phyloP scores from a whole-genome alignment of 1,140 invertebrate genomes.

The Procambarus virginalis region DNA sequence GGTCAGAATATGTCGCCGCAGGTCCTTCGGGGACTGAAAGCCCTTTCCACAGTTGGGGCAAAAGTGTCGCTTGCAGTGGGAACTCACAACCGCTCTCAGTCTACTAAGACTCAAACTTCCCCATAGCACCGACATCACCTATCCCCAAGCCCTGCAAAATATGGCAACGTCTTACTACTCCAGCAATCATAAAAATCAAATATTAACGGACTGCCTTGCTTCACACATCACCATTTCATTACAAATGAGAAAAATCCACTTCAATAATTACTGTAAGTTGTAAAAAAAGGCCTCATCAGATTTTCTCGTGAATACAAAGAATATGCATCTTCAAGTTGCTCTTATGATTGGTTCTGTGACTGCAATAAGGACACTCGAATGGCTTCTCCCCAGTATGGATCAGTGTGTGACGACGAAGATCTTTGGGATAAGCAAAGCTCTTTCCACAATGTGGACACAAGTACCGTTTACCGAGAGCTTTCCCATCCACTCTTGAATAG shows the following conservation, averaged over 20 bases:
- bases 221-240: slow-evolving; percentile 13
- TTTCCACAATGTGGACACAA: slow-evolving; percentile 30
- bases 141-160: slow-evolving; percentile 66
- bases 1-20: slow-evolving; percentile 57
- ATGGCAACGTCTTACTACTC: slow-evolving; percentile 62
- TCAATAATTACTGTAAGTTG: not conserved
- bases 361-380: slow-evolving; percentile 21
- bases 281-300: not conserved
- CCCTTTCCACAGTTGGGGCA: slow-evolving; percentile 62
- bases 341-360: slow-evolving; percentile 29
- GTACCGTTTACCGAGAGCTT: slow-evolving; percentile 9
- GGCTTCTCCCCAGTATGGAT: slow-evolving; percentile 6
- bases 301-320: slow-evolving; percentile 23
- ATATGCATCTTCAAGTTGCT: slow-evolving; percentile 42
- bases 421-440: slow-evolving; percentile 13
- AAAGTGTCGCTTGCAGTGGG: slow-evolving; percentile 62
- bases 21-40: slow-evolving; percentile 63
- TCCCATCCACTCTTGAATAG: slow-evolving; percentile 12
- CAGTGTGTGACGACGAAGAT: slow-evolving; percentile 20
- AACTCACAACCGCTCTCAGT: slow-evolving; percentile 60
- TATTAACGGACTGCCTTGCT: slow-evolving; percentile 28
- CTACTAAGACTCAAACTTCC: slow-evolving; percentile 60
- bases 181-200: slow-evolving; percentile 26
- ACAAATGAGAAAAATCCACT: not conserved
- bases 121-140: slow-evolving; percentile 64